These are phyloP conservation scores for Ptilonorhynchus violaceus DNA, from an alignment of 2,113 vertebrate genomes.

Conservation along the genomic window DNA sequence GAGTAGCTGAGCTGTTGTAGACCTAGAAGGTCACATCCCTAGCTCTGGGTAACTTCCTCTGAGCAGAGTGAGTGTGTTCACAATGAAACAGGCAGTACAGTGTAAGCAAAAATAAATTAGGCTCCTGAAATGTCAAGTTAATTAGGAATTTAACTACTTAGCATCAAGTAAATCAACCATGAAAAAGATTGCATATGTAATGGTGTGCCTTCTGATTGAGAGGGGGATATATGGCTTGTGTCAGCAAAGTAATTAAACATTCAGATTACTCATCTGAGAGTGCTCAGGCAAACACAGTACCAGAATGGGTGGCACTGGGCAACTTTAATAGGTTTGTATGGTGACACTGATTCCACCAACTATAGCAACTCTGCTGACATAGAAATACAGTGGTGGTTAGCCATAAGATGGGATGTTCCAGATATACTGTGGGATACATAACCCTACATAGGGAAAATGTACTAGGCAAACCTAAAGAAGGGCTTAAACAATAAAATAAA, in stretches of 20 bases:
- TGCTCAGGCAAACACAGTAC: neutral
- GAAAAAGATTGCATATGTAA: neutral
- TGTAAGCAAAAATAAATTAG: neutral
- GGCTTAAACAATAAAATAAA: neutral
- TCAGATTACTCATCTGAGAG: neutral
- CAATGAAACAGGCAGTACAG: neutral
- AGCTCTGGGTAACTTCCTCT: neutral
- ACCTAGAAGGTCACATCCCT: neutral
- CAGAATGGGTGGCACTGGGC: neutral
- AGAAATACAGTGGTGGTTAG: neutral
- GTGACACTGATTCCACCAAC: neutral
- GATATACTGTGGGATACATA: neutral
- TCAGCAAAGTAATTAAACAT: conserved; percentile 5
- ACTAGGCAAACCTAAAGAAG: neutral
- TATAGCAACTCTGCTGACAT: neutral
- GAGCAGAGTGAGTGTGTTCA: neutral
- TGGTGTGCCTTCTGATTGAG: neutral
- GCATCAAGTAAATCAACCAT: conserved; percentile 6
- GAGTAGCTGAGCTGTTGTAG: neutral
- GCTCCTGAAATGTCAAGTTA: conserved; percentile 27
- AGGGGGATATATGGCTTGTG: neutral
- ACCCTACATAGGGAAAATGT: neutral
- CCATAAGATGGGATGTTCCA: neutral
- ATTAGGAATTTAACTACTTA: conserved; percentile 19
- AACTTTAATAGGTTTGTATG: neutral